Evolutionary conservation across 2,797 vertebrate species (phyloP).

Genomic region (Pseudochromis fuscus): DNA sequence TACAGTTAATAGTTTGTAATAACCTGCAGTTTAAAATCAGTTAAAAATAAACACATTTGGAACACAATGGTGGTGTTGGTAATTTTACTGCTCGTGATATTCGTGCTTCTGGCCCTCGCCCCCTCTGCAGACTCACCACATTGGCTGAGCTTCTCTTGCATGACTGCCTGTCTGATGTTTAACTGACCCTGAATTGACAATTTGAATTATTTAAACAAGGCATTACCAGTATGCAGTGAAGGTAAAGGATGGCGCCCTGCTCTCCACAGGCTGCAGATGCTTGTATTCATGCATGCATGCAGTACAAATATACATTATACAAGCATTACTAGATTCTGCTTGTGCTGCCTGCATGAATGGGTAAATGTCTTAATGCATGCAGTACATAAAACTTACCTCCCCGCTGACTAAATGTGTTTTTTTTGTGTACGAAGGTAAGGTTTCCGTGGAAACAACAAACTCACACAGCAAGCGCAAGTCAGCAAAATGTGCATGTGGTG

Average conservation of each 20-base stretch:
- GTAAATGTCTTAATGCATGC: slow-evolving; percentile 45
- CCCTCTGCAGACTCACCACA: not conserved
- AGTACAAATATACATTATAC: slow-evolving; percentile 1
- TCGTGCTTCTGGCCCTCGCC: not conserved
- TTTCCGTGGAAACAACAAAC: slow-evolving; percentile 35
- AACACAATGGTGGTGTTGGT: not conserved
- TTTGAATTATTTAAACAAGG: slow-evolving; percentile 67
- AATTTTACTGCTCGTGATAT: not conserved
- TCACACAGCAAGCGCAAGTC: not conserved
- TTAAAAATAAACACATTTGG: not conserved
- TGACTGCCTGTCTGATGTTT: slow-evolving; percentile 15
- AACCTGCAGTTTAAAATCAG: not conserved
- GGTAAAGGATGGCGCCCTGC: slow-evolving; percentile 17
- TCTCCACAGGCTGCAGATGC: not conserved
- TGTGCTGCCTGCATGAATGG: slow-evolving; percentile 26
- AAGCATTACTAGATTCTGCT: slow-evolving; percentile 8
- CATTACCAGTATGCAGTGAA: slow-evolving; percentile 1
- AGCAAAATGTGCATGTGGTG: not conserved
- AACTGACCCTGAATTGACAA: slow-evolving; percentile 47
- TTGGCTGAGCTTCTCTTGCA: slow-evolving; percentile 3
- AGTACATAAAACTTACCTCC: slow-evolving; percentile 12
- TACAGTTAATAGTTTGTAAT: not conserved
- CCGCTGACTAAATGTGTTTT: slow-evolving; percentile 18
- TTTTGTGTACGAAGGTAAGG: slow-evolving; percentile 5
- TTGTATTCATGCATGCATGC: slow-evolving; percentile 26